phyloP scores from a whole-genome alignment of 2,113 vertebrate genomes.

The Mesocricetus auratus region DNA sequence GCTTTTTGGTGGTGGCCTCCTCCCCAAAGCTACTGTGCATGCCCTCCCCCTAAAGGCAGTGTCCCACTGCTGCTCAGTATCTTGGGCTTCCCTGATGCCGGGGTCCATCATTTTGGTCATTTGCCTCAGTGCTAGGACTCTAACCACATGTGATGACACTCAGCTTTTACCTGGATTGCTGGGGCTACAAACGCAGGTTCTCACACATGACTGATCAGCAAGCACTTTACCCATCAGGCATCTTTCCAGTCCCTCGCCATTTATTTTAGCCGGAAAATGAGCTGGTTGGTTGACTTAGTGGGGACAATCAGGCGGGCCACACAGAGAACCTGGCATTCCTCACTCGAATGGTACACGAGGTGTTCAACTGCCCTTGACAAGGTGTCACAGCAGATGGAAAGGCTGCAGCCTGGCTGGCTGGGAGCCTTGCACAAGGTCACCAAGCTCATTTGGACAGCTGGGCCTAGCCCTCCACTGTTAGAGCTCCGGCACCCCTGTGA shows the following conservation, averaged over 20 bases:
- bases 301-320: neutral
- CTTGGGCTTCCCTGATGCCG: neutral
- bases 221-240: no score
- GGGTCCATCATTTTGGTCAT: neutral
- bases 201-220: neutral
- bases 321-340: neutral
- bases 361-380: neutral
- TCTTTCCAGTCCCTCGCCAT: neutral
- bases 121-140: no score
- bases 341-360: neutral
- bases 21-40: neutral
- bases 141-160: no score
- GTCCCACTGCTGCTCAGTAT: fast-evolving
- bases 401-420: neutral
- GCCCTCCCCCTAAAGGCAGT: neutral
- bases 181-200: neutral
- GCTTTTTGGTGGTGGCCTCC: neutral
- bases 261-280: neutral
- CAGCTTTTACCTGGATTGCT: neutral
- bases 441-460: neutral
- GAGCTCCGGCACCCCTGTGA: neutral
- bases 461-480: neutral
- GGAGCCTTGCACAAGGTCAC: neutral
- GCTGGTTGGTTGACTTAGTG: neutral
- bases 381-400: neutral